Conservation (phyloP, 2,888 invertebrate genomes). For the Tipula vernalis region DNA sequence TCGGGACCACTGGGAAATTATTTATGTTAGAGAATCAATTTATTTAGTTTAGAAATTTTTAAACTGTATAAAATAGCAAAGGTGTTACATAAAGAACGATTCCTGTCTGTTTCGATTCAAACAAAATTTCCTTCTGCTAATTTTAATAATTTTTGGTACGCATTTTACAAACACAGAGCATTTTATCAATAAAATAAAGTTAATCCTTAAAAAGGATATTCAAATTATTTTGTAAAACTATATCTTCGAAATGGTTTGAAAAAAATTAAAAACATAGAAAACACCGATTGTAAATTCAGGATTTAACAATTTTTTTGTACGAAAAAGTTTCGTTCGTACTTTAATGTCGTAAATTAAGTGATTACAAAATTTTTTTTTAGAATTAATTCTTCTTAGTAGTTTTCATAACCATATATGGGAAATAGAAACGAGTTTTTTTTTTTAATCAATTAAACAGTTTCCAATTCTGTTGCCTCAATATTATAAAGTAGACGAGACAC, state of each 20-base stretch:
- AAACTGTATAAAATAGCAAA: no score
- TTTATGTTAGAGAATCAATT: no score
- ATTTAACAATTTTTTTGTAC: background rate
- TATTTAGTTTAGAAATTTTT: no score
- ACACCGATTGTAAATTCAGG: background rate
- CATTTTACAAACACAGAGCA: background rate
- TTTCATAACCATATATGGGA: background rate
- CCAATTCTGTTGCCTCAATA: background rate
- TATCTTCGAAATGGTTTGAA: background rate
- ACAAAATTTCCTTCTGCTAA: no score
- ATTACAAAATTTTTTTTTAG: background rate
- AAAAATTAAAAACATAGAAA: background rate
- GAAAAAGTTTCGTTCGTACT: background rate
- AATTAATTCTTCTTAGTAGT: background rate
- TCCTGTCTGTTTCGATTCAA: no score
- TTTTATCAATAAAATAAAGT: background rate
- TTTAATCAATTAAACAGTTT: background rate
- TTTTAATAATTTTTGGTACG: no score
- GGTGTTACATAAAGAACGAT: no score
- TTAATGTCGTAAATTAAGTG: background rate
- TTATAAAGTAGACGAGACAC: background rate
- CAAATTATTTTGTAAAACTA: background rate
- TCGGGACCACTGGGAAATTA: no score
- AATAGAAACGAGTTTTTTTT: background rate
- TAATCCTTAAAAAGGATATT: background rate